Conservation (phyloP, 2,797 vertebrate genomes). For the Sphenopsis melanotis region DNA sequence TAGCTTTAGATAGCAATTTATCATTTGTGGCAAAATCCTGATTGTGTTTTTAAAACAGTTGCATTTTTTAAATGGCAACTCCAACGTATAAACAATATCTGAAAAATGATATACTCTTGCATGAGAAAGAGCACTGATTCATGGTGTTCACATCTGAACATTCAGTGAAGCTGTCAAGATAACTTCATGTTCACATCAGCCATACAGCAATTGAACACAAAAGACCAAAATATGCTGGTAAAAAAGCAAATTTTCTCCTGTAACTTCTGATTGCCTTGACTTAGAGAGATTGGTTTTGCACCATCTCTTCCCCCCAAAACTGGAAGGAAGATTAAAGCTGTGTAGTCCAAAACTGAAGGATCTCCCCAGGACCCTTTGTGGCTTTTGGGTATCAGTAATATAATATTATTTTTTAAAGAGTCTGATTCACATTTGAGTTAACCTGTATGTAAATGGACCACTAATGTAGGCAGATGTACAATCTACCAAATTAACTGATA, state of each 20-base stretch:
- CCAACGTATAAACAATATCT: neutral
- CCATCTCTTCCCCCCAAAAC: neutral
- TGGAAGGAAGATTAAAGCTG: neutral
- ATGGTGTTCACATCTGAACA: neutral
- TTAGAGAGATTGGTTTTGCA: neutral
- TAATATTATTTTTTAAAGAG: neutral
- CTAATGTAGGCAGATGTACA: neutral
- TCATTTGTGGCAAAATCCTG: constrained; percentile 27
- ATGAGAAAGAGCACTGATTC: neutral
- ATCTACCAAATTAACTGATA: neutral
- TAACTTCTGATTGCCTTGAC: neutral
- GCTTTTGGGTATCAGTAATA: neutral
- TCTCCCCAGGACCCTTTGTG: neutral
- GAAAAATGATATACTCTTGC: neutral
- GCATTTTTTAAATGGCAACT: neutral
- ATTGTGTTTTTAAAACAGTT: constrained; percentile 33
- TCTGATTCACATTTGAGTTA: neutral
- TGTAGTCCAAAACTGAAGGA: neutral
- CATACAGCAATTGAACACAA: neutral
- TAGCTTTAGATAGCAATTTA: constrained; percentile 23
- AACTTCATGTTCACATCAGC: neutral
- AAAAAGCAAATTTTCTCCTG: neutral
- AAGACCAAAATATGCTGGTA: neutral
- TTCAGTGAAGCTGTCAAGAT: neutral
- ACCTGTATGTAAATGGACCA: neutral